Conservation (phyloP, 2,113 vertebrate genomes). For the Dromas ardeola region DNA sequence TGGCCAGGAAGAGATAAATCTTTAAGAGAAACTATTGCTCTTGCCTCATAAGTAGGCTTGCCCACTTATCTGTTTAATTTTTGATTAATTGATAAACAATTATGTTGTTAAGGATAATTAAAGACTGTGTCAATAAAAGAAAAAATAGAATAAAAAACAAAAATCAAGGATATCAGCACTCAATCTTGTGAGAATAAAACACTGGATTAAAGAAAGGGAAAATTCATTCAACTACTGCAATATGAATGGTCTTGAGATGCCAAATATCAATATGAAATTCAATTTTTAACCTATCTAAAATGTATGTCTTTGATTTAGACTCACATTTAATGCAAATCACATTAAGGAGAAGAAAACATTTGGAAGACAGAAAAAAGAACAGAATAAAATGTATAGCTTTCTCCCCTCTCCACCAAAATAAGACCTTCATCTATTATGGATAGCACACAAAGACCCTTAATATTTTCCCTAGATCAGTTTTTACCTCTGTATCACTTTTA, state of each 20-base stretch:
- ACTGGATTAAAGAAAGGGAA: background rate
- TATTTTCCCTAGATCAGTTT: background rate
- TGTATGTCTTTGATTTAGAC: background rate
- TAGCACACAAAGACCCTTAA: background rate
- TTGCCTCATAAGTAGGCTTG: background rate
- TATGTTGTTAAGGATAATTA: background rate
- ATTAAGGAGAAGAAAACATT: background rate
- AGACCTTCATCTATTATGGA: background rate
- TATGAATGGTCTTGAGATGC: background rate
- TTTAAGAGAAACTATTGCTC: background rate
- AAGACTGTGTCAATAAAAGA: background rate
- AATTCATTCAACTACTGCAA: background rate
- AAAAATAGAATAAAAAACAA: background rate
- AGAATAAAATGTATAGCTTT: background rate
- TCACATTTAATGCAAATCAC: background rate
- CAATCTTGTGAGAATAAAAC: background rate
- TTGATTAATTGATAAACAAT: background rate
- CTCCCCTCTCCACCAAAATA: background rate
- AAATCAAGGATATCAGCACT: background rate
- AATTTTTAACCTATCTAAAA: constrained; percentile 31
- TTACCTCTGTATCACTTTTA: background rate
- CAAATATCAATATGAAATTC: constrained; percentile 6
- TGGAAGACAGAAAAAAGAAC: background rate
- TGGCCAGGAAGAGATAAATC: background rate
- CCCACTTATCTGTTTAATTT: background rate